Evolutionary conservation across 1,140 invertebrate species (phyloP), one percentile per base, ranked within the genome.

Genomic region (Pollicipes pollicipes): DNA sequence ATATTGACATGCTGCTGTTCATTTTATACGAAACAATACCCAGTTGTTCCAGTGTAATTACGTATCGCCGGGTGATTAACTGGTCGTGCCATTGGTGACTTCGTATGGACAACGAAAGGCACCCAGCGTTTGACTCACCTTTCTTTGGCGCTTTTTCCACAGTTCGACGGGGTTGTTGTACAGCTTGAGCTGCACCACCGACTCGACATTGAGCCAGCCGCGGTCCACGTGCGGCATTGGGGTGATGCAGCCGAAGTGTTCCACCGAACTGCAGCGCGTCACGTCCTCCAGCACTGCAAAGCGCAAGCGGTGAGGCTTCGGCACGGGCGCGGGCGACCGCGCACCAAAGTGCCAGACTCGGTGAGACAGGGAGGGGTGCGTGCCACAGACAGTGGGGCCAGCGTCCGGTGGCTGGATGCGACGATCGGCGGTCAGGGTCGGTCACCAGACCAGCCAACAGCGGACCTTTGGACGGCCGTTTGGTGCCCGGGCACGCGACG

Each of bases 181-280:
- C 76, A 95, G 83, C 79, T 93, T 91, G 68, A 97, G 85, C 79
- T 96, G 92, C 68, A 96, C 84, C 69, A 92, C 83, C 35, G 88
- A 88, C 78, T 95, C 91, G 71, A 86, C 84, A 30, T 88, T 93
- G 0, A 97, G 80, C 93, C 93, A 97, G 0, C 93, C 93, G 69
- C 85, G 84, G 76, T 90, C 88, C 21, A 92, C 81, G 74, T 84
- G 85, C 32, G 82, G 80, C 63, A 81, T 80, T 28, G 84, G 83
- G 77, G 86, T 85, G 78, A 85, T 83, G 73, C 83, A 82, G 27
- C 90, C 88, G 81, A 89, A 90, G 35, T 80, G 71, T 26, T 77
- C 75, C 29, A 75, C n/a, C 69, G 37, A 13, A 66, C 69, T 3
- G 72, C 69, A 0, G 35, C 24, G 35, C 37, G 24, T 45, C 27